Conservation (phyloP, 2,888 invertebrate species). For the Sesia apiformis region DNA sequence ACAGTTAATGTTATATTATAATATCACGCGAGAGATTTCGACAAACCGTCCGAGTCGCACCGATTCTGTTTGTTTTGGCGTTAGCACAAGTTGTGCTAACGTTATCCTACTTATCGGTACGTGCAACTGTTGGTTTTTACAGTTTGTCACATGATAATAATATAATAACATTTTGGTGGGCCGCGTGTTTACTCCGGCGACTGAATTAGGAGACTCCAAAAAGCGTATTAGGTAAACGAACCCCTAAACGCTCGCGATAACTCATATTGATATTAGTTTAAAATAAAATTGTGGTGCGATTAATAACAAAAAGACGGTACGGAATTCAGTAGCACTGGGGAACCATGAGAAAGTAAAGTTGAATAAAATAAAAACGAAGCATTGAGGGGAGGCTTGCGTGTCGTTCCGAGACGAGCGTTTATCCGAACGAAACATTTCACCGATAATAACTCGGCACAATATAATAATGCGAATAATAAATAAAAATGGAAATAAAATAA, state of each 20-base stretch:
- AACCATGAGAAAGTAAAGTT: conserved; percentile 57
- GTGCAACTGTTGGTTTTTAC: conserved; percentile 49
- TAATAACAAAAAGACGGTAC: conserved; percentile 42
- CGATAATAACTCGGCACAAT: conserved; percentile 75
- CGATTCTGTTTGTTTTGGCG: conserved; percentile 47
- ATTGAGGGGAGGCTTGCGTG: conserved; percentile 53
- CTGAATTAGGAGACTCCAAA: conserved; percentile 19
- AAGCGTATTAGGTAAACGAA: neutral
- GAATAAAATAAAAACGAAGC: conserved; percentile 34
- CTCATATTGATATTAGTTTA: no score
- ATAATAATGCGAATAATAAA: conserved; percentile 76
- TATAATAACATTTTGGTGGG: conserved; percentile 32
- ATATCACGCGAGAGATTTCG: conserved; percentile 59
- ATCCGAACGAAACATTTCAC: conserved; percentile 74
- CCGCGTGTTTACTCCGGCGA: conserved; percentile 22
- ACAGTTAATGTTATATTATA: conserved; percentile 68
- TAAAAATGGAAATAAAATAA: conserved; percentile 74
- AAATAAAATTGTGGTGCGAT: no score
- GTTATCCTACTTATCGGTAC: conserved; percentile 56
- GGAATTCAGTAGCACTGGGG: conserved; percentile 64
- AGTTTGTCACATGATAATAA: conserved; percentile 46
- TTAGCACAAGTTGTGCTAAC: conserved; percentile 55
- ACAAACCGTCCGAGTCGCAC: conserved; percentile 25
- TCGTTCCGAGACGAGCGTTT: conserved; percentile 56
- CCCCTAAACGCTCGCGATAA: no score